Percentiles rank a stretch among this genome's conserved stretches.
Conservation (phyloP, 2,888 invertebrate genomes). For the Ashinkailepas kermadecensis region DNA sequence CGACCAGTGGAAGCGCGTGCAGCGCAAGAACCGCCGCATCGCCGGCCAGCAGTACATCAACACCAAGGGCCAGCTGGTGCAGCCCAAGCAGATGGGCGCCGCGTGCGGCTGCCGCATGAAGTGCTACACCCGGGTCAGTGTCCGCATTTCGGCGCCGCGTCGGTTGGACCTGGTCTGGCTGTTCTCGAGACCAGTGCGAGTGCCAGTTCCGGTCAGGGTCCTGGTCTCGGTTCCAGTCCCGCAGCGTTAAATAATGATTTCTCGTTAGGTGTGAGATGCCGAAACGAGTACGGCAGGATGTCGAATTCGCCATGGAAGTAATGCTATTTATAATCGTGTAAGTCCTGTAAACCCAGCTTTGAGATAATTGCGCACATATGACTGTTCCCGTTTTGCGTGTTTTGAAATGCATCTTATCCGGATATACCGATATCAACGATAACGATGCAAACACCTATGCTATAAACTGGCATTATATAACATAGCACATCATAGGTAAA, state of each 20-base stretch:
- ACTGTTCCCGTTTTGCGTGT: no score
- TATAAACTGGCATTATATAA: no score
- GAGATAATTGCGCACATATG: no score
- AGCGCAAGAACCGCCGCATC: conserved; percentile 51
- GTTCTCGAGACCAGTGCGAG: not conserved
- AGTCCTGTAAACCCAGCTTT: no score
- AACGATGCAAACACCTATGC: no score
- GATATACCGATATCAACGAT: no score
- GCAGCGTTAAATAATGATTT: no score
- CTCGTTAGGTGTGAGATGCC: not conserved
- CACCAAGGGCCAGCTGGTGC: conserved; percentile 52
- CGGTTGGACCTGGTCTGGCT: not conserved
- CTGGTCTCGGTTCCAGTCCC: not conserved
- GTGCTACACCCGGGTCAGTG: conserved; percentile 47
- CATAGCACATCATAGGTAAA: no score
- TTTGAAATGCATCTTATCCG: no score
- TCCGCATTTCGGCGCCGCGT: not conserved
- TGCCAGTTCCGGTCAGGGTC: not conserved
- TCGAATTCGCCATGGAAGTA: no score
- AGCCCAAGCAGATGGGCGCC: conserved; percentile 50
- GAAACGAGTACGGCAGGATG: no score
- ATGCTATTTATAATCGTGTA: no score
- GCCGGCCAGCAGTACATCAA: conserved; percentile 52
- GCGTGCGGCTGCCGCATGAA: conserved; percentile 51
- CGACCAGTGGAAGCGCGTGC: conserved; percentile 52